phyloP scores from a whole-genome alignment of 2,113 vertebrate genomes.

The Reinhardtius hippoglossoides region DNA sequence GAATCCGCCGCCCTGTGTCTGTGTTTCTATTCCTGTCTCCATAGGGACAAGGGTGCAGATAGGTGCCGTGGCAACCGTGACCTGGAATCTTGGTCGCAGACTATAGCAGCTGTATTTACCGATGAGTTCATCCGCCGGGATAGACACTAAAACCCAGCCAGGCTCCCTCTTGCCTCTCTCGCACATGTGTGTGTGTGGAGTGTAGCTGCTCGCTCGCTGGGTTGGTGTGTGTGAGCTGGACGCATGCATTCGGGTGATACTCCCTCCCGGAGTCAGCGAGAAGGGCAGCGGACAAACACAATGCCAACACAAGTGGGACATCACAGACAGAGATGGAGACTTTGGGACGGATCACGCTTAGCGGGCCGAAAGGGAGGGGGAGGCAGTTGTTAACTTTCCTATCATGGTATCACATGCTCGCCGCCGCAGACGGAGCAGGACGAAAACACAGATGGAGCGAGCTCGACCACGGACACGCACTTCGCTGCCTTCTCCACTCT shows the following conservation, averaged over 20 bases:
- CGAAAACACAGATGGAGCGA: slow-evolving; percentile 52
- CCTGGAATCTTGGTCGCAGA: slow-evolving; percentile 75
- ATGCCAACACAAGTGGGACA: slow-evolving; percentile 27
- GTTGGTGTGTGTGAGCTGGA: slow-evolving; percentile 7
- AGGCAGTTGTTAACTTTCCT: slow-evolving; percentile 48
- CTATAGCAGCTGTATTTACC: slow-evolving; percentile 82
- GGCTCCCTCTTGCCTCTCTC: neutral
- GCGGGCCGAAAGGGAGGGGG: neutral
- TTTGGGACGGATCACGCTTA: slow-evolving; percentile 18
- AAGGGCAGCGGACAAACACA: slow-evolving; percentile 64
- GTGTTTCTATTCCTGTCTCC: slow-evolving; percentile 71
- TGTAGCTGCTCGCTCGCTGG: neutral
- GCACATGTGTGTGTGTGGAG: slow-evolving; percentile 1
- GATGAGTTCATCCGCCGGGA: slow-evolving; percentile 73
- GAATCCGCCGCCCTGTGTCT: slow-evolving; percentile 4
- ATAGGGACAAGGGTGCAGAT: slow-evolving; percentile 55
- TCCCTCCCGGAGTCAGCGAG: slow-evolving; percentile 50
- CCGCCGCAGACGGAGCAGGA: slow-evolving; percentile 47
- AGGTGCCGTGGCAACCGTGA: slow-evolving; percentile 48
- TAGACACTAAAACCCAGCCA: slow-evolving; percentile 45
- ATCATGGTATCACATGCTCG: slow-evolving; percentile 65
- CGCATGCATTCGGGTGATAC: slow-evolving; percentile 30
- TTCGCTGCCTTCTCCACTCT: neutral
- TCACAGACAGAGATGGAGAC: slow-evolving; percentile 38
- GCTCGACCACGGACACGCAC: slow-evolving; percentile 17